Percentiles rank a stretch among this genome's conserved stretches.
Evolutionary conservation across 2,797 vertebrate species (phyloP).

Genomic region (Sparidentex hasta): DNA sequence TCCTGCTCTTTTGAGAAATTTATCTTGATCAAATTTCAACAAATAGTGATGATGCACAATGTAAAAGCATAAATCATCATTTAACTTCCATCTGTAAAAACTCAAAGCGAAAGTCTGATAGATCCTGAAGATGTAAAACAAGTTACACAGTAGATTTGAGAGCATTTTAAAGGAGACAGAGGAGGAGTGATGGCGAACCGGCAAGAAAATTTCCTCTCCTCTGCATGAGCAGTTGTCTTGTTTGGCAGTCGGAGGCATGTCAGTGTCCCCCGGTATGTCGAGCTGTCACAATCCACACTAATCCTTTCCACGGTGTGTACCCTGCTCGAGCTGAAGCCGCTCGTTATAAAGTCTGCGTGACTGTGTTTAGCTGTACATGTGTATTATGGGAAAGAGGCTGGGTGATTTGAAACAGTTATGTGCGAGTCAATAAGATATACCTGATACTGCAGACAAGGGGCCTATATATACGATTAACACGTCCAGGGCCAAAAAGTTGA

Average conservation of each 20-base stretch:
- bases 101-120: background rate
- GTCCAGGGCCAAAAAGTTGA: constrained; percentile 14
- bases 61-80: background rate
- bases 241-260: constrained; percentile 41
- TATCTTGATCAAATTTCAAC: background rate
- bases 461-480: constrained; percentile 26
- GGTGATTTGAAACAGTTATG: constrained; percentile 41
- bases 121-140: background rate
- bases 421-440: constrained; percentile 12
- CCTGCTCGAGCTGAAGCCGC: constrained; percentile 27
- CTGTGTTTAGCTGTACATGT: constrained; percentile 29
- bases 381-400: constrained; percentile 36
- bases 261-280: constrained; percentile 57
- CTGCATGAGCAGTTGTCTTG: constrained; percentile 52
- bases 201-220: constrained; percentile 20
- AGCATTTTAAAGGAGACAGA: background rate
- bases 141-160: background rate
- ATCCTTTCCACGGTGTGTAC: constrained; percentile 57
- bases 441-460: constrained; percentile 20
- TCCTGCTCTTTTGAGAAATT: background rate
- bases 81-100: background rate
- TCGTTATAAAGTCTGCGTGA: background rate
- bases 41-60: background rate
- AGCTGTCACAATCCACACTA: constrained; percentile 69
- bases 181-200: constrained; percentile 10